phyloP scores from a whole-genome alignment of 2,888 invertebrate species.

The Agrypnus murinus region DNA sequence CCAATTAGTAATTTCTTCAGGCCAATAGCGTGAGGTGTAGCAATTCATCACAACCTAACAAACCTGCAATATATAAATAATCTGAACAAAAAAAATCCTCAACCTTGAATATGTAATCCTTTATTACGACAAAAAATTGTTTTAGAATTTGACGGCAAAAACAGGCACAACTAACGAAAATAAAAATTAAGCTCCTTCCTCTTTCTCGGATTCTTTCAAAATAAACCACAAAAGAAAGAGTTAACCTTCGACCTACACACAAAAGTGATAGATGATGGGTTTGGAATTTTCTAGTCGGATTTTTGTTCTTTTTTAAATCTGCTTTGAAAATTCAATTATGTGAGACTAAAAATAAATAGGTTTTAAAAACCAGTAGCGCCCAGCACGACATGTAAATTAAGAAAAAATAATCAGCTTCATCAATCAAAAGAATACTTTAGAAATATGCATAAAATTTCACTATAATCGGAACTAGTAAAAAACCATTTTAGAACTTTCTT shows the following conservation, averaged over 20 bases:
- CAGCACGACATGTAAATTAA: slow-evolving; percentile 27
- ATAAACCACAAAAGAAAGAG: not conserved
- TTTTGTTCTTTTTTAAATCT: slow-evolving; percentile 2
- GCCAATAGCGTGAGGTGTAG: slow-evolving; percentile 26
- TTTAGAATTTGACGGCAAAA: too few species aligned
- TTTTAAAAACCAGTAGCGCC: slow-evolving; percentile 35
- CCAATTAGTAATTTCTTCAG: slow-evolving; percentile 24
- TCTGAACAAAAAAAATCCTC: not conserved
- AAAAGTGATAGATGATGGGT: not conserved
- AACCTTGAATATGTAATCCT: slow-evolving; percentile 2
- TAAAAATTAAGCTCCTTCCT: too few species aligned
- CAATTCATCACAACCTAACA: slow-evolving; percentile 18
- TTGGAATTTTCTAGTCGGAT: not conserved
- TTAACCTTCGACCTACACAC: slow-evolving; percentile 1
- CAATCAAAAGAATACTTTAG: slow-evolving; percentile 13
- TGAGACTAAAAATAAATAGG: slow-evolving; percentile 17
- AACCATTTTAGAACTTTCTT: too few species aligned
- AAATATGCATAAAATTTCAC: not conserved
- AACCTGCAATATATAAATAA: slow-evolving; percentile 17
- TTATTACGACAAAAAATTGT: not conserved
- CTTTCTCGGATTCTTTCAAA: not conserved
- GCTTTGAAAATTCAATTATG: slow-evolving; percentile 15
- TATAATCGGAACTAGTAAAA: not conserved
- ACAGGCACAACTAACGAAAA: too few species aligned
- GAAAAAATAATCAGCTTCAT: slow-evolving; percentile 29